Evolutionary conservation across 1,140 invertebrate genomes (phyloP).

Genomic region (Ostrea edulis): DNA sequence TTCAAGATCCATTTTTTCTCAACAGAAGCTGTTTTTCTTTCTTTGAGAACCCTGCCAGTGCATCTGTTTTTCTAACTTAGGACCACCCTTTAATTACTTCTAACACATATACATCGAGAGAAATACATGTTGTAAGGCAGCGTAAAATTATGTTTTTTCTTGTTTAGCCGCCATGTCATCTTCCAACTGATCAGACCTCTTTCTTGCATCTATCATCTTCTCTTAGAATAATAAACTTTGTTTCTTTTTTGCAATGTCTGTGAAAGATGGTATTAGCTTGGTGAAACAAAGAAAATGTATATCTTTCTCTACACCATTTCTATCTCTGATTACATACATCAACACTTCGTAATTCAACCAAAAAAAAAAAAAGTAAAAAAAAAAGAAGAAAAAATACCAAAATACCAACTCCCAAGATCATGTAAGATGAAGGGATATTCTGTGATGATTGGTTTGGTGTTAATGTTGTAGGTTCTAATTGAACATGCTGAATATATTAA

Average conservation of each 20-base stretch:
- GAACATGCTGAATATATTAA: neutral
- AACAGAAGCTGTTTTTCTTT: slow-evolving; percentile 37
- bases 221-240: slow-evolving; percentile 21
- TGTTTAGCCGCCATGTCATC: slow-evolving; percentile 32
- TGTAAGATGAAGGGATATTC: neutral
- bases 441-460: slow-evolving; percentile 1
- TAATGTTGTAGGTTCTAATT: slow-evolving; percentile 13
- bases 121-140: slow-evolving; percentile 30
- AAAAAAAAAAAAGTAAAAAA: neutral
- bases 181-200: neutral
- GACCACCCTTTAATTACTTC: slow-evolving; percentile 30
- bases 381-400: neutral
- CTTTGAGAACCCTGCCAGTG: slow-evolving; percentile 33
- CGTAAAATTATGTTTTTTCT: slow-evolving; percentile 27
- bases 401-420: neutral
- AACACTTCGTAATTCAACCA: slow-evolving; percentile 32
- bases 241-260: neutral
- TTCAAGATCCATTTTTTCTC: slow-evolving; percentile 18
- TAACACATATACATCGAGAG: neutral
- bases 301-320: slow-evolving; percentile 16
- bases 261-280: neutral
- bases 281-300: slow-evolving; percentile 34
- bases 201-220: slow-evolving; percentile 14
- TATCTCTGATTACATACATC: slow-evolving; percentile 37
- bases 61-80: slow-evolving; percentile 35